Percentiles rank a stretch among this genome's conserved stretches.
Evolutionary conservation across 2,888 invertebrate genomes (phyloP).

Genomic region (Therioaphis trifolii): DNA sequence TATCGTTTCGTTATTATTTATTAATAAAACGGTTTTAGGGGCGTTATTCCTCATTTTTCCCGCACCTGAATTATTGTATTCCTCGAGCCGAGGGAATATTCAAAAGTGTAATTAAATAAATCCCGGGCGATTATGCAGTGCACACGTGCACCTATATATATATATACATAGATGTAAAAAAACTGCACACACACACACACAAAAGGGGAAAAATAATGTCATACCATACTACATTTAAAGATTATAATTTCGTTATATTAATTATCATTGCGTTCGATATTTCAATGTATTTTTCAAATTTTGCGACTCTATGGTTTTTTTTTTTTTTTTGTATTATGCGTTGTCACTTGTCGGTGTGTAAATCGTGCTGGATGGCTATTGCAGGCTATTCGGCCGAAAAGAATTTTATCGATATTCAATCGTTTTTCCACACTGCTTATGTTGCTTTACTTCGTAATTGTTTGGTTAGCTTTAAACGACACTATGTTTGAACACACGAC

Average conservation of each 20-base stretch:
- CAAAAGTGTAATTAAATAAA: conserved; percentile 40
- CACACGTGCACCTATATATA: neutral
- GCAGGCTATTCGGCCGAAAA: too few relatives aligned
- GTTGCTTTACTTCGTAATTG: too few relatives aligned
- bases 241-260: neutral
- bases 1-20: conserved; percentile 29
- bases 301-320: too few relatives aligned
- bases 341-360: too few relatives aligned
- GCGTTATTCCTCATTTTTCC: conserved; percentile 23
- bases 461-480: too few relatives aligned
- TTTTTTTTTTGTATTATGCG: too few relatives aligned
- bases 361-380: too few relatives aligned
- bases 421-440: too few relatives aligned
- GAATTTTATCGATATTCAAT: too few relatives aligned
- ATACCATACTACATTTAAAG: neutral
- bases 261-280: too few relatives aligned
- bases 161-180: neutral
- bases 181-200: neutral
- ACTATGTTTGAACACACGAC: too few relatives aligned
- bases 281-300: too few relatives aligned
- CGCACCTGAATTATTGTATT: conserved; percentile 11
- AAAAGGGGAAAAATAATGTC: neutral
- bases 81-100: conserved; percentile 27
- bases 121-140: conserved; percentile 39
- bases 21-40: neutral